Evolutionary conservation across 2,113 vertebrate genomes (phyloP).

Genomic region (Coptodon bakossiorum): DNA sequence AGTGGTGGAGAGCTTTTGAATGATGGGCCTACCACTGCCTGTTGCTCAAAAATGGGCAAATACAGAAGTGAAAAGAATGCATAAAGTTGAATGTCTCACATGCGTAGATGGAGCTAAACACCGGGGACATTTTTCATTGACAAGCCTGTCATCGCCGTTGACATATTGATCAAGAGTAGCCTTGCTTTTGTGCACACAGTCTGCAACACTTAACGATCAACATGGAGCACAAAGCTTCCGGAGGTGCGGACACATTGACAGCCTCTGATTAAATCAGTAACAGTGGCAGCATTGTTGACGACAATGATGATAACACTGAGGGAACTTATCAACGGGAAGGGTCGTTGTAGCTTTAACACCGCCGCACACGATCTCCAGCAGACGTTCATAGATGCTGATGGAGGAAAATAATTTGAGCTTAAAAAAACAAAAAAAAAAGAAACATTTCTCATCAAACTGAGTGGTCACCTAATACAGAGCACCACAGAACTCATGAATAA

Average conservation of each 20-base stretch:
- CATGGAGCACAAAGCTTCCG: conserved; percentile 44
- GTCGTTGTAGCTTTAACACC: background rate
- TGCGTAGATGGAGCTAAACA: background rate
- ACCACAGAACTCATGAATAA: conserved; percentile 31
- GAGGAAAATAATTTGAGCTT: conserved; percentile 20
- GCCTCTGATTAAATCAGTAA: conserved; percentile 54
- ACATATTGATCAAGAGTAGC: conserved; percentile 51
- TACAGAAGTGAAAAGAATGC: background rate
- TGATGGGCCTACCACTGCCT: background rate
- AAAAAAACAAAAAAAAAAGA: conserved; percentile 16
- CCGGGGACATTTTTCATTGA: conserved; percentile 16
- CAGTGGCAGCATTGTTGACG: conserved; percentile 41
- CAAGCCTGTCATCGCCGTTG: conserved; percentile 39
- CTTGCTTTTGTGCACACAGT: conserved; percentile 25
- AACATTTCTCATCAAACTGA: conserved; percentile 18
- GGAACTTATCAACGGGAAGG: conserved; percentile 25
- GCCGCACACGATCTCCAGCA: background rate
- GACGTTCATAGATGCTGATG: conserved; percentile 16
- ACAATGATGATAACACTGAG: conserved; percentile 50
- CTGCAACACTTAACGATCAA: conserved; percentile 25
- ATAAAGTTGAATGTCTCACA: background rate
- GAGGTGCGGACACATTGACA: conserved; percentile 34
- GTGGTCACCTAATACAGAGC: background rate
- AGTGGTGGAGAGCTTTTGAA: background rate
- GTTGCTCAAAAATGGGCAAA: background rate